phyloP scores from a whole-genome alignment of 35 echinoderm and acorn worm genomes.

The Heliocidaris tuberculata region DNA sequence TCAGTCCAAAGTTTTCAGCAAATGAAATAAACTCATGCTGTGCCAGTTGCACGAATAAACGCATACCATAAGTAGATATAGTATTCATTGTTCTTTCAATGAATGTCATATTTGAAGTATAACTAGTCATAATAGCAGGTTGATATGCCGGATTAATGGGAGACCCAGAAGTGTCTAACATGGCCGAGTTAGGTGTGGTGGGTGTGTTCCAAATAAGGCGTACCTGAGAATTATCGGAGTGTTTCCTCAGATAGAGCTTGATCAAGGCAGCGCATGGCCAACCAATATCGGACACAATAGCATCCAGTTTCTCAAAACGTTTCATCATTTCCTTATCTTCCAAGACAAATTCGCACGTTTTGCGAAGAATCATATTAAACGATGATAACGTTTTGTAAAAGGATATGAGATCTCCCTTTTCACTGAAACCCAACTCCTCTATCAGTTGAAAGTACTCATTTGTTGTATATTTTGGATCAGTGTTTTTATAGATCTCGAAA shows the following conservation, averaged over 20 bases:
- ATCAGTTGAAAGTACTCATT: neutral
- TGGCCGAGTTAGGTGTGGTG: neutral
- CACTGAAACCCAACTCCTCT: neutral
- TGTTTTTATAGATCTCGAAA: constrained; percentile 11
- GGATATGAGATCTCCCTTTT: neutral
- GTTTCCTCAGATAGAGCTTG: neutral
- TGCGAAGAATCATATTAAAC: neutral
- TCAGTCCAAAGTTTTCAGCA: neutral
- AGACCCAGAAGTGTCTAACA: neutral
- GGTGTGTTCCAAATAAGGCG: neutral
- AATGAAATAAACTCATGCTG: neutral
- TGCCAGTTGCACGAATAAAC: neutral
- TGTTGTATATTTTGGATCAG: neutral
- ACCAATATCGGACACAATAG: neutral
- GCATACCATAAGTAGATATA: neutral
- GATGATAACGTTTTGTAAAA: neutral
- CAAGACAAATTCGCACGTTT: constrained; percentile 1
- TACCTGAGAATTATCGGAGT: neutral
- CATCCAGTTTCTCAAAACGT: constrained; percentile 32
- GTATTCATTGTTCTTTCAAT: constrained; percentile 14
- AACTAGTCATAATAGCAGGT: neutral
- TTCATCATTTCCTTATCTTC: constrained; percentile 31
- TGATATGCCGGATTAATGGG: neutral
- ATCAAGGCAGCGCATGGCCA: neutral
- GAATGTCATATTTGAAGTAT: constrained; percentile 5